Evolutionary conservation across 2,888 invertebrate genomes (phyloP).

Genomic region (Caenorhabditis angaria): DNA sequence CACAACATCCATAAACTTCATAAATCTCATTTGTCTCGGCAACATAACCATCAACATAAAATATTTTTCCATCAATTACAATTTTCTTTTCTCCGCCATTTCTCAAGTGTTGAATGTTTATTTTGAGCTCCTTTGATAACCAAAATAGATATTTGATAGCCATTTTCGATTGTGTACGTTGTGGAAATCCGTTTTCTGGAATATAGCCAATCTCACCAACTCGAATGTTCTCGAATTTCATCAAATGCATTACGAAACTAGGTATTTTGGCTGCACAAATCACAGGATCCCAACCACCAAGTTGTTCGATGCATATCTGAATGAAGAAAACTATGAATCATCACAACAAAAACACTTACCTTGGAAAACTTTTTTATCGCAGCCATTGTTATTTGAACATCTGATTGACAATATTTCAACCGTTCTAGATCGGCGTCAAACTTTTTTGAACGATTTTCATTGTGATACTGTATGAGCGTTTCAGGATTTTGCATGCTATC

Average conservation of each 20-base stretch:
- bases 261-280: background rate
- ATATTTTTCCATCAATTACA: background rate
- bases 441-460: background rate
- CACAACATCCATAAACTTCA: background rate
- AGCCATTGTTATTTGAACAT: background rate
- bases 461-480: background rate
- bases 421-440: background rate
- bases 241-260: background rate
- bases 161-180: background rate
- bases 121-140: background rate
- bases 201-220: conserved; percentile 7
- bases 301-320: too few species aligned
- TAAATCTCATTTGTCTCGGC: background rate
- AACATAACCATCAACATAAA: background rate
- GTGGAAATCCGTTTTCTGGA: conserved; percentile 8
- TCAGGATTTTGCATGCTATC: background rate
- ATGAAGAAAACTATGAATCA: too few species aligned
- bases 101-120: background rate
- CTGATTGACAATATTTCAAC: background rate
- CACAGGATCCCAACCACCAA: too few species aligned
- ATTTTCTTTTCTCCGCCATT: background rate
- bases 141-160: conserved; percentile 8
- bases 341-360: too few species aligned
- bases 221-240: conserved; percentile 6
- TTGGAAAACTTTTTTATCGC: background rate